Evolutionary conservation across 1,140 invertebrate genomes (phyloP).

Genomic region (Gryllus bimaculatus): DNA sequence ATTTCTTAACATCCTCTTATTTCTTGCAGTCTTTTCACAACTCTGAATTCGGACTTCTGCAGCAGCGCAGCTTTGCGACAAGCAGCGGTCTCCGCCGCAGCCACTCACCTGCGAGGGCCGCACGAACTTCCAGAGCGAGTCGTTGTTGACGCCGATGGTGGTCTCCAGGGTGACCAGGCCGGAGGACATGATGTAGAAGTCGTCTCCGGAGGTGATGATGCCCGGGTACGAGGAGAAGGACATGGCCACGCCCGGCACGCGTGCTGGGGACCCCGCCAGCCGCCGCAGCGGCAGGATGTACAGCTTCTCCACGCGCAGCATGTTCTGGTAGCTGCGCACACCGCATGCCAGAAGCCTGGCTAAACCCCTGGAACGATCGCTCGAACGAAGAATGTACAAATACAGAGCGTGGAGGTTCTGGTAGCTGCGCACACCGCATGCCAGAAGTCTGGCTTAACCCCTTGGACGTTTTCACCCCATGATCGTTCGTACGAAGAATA

Average conservation of each 20-base stretch:
- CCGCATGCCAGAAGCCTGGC: too few species aligned
- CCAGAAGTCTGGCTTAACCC: too few species aligned
- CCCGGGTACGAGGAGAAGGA: conserved; percentile 60
- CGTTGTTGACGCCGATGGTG: conserved; percentile 61
- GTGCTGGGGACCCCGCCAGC: conserved; percentile 8
- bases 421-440: not conserved
- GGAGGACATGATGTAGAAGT: conserved; percentile 57
- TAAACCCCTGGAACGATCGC: not conserved
- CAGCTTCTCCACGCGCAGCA: conserved; percentile 55
- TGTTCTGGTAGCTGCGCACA: conserved; percentile 27
- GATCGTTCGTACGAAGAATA: conserved; percentile 32
- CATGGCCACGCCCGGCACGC: conserved; percentile 41
- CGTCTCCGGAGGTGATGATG: conserved; percentile 50
- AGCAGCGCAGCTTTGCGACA: not conserved
- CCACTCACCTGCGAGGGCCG: conserved; percentile 30
- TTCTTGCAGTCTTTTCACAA: too few species aligned
- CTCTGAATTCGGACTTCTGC: too few species aligned
- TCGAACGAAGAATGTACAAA: conserved; percentile 42
- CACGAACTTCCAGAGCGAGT: conserved; percentile 47
- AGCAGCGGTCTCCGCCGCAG: not conserved
- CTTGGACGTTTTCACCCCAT: not conserved
- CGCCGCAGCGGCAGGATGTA: conserved; percentile 46
- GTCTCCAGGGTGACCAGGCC: conserved; percentile 61
- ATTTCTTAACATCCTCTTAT: too few species aligned
- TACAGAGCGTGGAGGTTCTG: conserved; percentile 47